Evolutionary conservation across 2,888 invertebrate species (phyloP).

Genomic region (Chaetoderma sp.): DNA sequence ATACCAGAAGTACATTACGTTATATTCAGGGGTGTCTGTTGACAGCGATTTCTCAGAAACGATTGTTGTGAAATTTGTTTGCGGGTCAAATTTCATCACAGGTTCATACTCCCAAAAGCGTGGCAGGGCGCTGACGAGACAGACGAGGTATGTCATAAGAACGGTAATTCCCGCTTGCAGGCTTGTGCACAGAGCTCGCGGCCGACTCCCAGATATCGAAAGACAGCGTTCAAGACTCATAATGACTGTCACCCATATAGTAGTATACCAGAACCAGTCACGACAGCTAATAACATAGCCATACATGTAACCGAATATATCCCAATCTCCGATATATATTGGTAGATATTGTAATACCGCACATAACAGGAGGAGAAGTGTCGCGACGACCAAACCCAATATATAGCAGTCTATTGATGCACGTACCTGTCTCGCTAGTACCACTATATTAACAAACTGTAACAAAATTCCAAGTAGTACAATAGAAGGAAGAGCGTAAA

Average conservation of each 20-base stretch:
- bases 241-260: conserved; percentile 62
- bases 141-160: conserved; percentile 57
- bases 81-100: conserved; percentile 36
- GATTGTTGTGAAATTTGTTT: conserved; percentile 41
- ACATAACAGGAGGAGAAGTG: conserved; percentile 47
- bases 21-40: conserved; percentile 56
- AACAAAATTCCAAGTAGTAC: conserved; percentile 53
- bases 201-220: conserved; percentile 51
- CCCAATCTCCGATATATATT: conserved; percentile 55
- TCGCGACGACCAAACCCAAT: conserved; percentile 53
- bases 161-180: conserved; percentile 58
- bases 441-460: conserved; percentile 57
- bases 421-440: conserved; percentile 53
- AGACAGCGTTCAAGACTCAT: conserved; percentile 60
- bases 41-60: conserved; percentile 48
- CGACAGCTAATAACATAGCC: conserved; percentile 56
- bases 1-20: conserved; percentile 65
- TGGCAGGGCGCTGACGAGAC: conserved; percentile 61
- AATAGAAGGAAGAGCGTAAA: conserved; percentile 57
- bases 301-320: conserved; percentile 49
- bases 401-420: conserved; percentile 62
- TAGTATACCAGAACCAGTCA: conserved; percentile 64
- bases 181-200: conserved; percentile 50
- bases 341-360: conserved; percentile 49
- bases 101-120: conserved; percentile 64